Conservation (phyloP, 2,797 vertebrate genomes). For the Mormyrus hasselquistii region DNA sequence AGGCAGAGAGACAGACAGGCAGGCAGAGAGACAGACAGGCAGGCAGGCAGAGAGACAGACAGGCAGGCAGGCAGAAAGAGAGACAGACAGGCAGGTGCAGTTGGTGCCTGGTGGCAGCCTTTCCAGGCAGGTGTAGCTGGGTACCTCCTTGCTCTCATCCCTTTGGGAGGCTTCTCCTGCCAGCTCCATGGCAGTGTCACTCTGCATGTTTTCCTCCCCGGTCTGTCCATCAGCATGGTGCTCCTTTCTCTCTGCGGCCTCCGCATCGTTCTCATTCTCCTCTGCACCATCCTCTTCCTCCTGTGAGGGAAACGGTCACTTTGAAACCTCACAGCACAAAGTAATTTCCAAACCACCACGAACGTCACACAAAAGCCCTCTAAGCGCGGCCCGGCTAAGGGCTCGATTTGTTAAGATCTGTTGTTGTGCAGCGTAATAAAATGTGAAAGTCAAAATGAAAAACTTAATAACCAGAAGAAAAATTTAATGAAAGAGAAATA, state of each 20-base stretch:
- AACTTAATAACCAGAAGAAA: too few relatives aligned
- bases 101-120: not conserved
- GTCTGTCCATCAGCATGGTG: slow-evolving; percentile 74
- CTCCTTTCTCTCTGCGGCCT: slow-evolving; percentile 73
- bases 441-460: not conserved
- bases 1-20: too few relatives aligned
- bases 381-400: not conserved
- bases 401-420: not conserved
- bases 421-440: not conserved
- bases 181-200: slow-evolving; percentile 78
- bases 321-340: not conserved
- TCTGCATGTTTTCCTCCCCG: slow-evolving; percentile 82
- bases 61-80: not conserved
- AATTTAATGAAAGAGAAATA: not conserved
- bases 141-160: slow-evolving; percentile 87
- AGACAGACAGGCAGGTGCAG: not conserved
- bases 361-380: not conserved
- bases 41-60: too few relatives aligned
- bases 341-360: not conserved
- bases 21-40: not conserved
- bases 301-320: slow-evolving; percentile 23
- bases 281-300: slow-evolving; percentile 55
- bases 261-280: slow-evolving; percentile 61
- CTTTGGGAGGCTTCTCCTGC: slow-evolving; percentile 80
- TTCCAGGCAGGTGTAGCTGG: not conserved